Evolutionary conservation across 2,888 invertebrate genomes (phyloP).

Genomic region (Endotricha flammealis): DNA sequence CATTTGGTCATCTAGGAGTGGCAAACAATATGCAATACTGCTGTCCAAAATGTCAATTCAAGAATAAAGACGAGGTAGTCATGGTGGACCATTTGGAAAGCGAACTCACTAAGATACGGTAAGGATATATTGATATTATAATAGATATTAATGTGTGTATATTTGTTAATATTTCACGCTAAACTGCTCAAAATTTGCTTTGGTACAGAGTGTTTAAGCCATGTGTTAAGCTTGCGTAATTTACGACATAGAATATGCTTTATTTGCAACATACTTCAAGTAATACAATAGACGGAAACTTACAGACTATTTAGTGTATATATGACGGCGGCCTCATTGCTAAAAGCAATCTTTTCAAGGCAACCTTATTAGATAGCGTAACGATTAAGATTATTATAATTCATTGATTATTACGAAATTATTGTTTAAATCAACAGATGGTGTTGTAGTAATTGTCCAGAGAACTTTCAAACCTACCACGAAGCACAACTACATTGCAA

Average conservation of each 20-base stretch:
- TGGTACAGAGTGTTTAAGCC: too few species aligned
- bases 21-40: constrained; percentile 34
- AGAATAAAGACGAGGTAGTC: constrained; percentile 33
- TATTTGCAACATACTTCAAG: too few species aligned
- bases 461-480: constrained; percentile 54
- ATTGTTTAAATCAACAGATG: constrained; percentile 37
- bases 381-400: neutral
- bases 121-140: constrained; percentile 11
- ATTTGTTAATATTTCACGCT: too few species aligned
- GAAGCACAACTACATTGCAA: constrained; percentile 63
- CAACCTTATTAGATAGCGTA: neutral
- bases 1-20: constrained; percentile 50
- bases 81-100: constrained; percentile 58
- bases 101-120: constrained; percentile 63
- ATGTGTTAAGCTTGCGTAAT: too few species aligned
- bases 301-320: too few species aligned
- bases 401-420: neutral
- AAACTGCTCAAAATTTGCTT: too few species aligned
- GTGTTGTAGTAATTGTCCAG: constrained; percentile 52
- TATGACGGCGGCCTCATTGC: too few species aligned
- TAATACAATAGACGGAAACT: too few species aligned
- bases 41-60: constrained; percentile 54
- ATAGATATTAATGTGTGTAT: too few species aligned
- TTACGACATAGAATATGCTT: too few species aligned
- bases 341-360: too few species aligned